Conservation (phyloP, 2,113 vertebrate species). For the Seriola rivoliana region DNA sequence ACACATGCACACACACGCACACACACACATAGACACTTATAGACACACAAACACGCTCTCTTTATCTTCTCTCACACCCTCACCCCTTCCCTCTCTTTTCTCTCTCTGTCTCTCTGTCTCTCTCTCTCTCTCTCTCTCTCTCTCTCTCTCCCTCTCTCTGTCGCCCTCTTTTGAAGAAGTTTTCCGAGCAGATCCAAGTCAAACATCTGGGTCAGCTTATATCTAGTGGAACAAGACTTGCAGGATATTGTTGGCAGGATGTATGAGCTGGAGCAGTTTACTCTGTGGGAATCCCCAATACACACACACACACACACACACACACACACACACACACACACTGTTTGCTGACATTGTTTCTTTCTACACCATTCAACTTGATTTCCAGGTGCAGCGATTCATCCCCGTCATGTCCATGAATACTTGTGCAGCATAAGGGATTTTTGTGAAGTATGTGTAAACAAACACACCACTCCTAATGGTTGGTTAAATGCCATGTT, state of each 20-base stretch:
- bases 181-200: constrained; percentile 74
- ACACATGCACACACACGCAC: background rate
- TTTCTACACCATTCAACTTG: constrained; percentile 31
- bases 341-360: constrained; percentile 59
- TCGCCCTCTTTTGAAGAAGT: constrained; percentile 69
- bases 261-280: constrained; percentile 78
- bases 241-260: constrained; percentile 85
- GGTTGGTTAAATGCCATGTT: constrained; percentile 79
- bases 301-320: constrained; percentile 62
- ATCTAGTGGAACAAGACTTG: constrained; percentile 80
- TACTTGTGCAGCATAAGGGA: background rate
- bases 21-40: background rate
- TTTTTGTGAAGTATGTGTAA: constrained; percentile 21
- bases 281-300: constrained; percentile 82
- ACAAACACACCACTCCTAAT: constrained; percentile 27
- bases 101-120: constrained; percentile 2
- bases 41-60: background rate
- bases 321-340: constrained; percentile 28
- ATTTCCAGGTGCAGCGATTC: constrained; percentile 59
- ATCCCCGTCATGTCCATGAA: constrained; percentile 13
- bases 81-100: constrained; percentile 3
- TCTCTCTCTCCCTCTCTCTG: background rate
- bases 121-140: constrained; percentile 7
- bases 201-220: constrained; percentile 84
- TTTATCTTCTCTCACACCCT: constrained; percentile 31